Base-by-base conservation (phyloP, 2,113 vertebrate genomes). In the Lycocorax pyrrhopterus region DNA sequence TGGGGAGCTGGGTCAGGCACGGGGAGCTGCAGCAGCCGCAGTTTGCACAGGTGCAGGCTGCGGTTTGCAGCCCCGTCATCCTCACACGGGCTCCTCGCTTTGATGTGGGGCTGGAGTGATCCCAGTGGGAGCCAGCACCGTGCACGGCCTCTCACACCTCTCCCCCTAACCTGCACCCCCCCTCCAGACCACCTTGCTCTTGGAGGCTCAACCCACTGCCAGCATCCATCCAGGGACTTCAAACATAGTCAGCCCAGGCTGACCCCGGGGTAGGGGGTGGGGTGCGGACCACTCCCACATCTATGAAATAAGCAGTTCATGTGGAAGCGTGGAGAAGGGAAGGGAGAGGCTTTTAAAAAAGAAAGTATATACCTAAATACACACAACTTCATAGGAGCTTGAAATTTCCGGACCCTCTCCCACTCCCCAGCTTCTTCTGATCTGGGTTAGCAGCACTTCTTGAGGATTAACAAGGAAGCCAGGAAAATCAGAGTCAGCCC, bases 381-480 rank as follows among this genome's bases (percentile, higher is more conserved):
- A 53, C 21, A 67, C n/a, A 77, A n/a, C 52, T 82, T 93, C 23
- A 19, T 27, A 89, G 33, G 72, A 93, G 21, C 43, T 77, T 43
- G 32, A 64, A 87, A 95, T 53, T 93, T 96, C 90, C 63, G n/a
- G 41, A 56, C 44, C 33, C 23, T 43, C 39, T 84, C 39, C 27
- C 7, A 27, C 1, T 14, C 66, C 25, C 5, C 13, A 15, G 13
- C 29, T 93, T 44, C 55, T 81, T 92, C 87, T 96, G 83, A 96
- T 94, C 67, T 94, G 81, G 81, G 29, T 87, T 82, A 91, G 52
- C 2, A 1, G 44, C 69, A 91, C 91, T 94, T 94, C 60, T 62
- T 18, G 10, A 68, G 90, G 79, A 93, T 94, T 95, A 92, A 84
- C 26, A 63, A 85, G 95, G 49, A 95, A 93, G 85, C 90, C 76